These are phyloP conservation scores for Drosophila yooni DNA, from an alignment of 2,888 invertebrate species.

Conservation along the genomic window DNA sequence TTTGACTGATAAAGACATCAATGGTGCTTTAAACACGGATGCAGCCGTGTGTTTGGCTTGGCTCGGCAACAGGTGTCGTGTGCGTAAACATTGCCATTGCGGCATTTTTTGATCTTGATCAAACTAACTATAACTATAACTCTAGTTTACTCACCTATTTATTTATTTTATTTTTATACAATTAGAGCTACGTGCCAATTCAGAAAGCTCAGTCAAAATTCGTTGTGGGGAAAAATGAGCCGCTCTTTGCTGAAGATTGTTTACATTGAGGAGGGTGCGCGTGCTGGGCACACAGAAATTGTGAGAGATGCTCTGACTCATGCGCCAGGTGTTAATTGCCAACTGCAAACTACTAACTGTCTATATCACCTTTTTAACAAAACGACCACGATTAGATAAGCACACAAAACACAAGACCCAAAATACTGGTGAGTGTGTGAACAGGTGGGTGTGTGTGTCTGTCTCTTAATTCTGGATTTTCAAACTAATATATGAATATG, in stretches of 20 bases:
- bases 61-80: slow-evolving; percentile 61
- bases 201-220: background rate
- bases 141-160: background rate
- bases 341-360: slow-evolving; percentile 40
- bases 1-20: slow-evolving; percentile 62
- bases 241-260: slow-evolving; percentile 42
- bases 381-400: slow-evolving; percentile 68
- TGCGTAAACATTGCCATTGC: slow-evolving; percentile 20
- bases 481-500: slow-evolving; percentile 5
- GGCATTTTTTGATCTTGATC: slow-evolving; percentile 24
- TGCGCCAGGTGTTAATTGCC: slow-evolving; percentile 68
- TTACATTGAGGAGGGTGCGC: slow-evolving; percentile 63
- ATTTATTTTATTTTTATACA: background rate
- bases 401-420: slow-evolving; percentile 1
- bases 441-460: slow-evolving; percentile 1
- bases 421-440: background rate
- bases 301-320: slow-evolving; percentile 57
- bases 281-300: slow-evolving; percentile 70
- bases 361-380: slow-evolving; percentile 47
- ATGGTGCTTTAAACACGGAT: slow-evolving; percentile 21
- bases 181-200: background rate
- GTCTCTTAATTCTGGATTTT: slow-evolving; percentile 38
- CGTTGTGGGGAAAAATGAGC: background rate
- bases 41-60: background rate
- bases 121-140: background rate